Percentiles rank a stretch among this genome's conserved stretches.
phyloP scores from a whole-genome alignment of 2,888 invertebrate species.

The Sinotaia quadrata region DNA sequence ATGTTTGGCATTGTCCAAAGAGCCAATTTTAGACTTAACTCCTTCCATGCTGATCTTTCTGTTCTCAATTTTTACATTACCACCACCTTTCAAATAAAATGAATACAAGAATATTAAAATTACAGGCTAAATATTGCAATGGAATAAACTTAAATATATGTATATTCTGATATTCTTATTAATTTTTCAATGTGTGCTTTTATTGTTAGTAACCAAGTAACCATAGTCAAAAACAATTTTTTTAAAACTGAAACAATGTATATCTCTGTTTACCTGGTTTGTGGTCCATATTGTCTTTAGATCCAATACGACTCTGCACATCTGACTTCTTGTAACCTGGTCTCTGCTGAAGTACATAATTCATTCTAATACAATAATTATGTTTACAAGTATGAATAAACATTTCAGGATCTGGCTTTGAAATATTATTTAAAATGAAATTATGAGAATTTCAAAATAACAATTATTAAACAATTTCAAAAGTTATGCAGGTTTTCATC shows the following conservation, averaged over 20 bases:
- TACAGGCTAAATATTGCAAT: too few species aligned
- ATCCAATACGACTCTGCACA: conserved; percentile 54
- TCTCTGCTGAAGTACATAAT: conserved; percentile 46
- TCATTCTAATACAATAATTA: neutral
- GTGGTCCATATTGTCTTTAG: conserved; percentile 50
- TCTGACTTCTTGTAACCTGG: conserved; percentile 50
- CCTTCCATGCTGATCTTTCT: conserved; percentile 38
- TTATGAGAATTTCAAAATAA: too few species aligned
- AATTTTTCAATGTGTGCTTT: too few species aligned
- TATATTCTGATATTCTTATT: too few species aligned
- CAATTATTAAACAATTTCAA: too few species aligned
- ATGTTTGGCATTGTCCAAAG: conserved; percentile 50
- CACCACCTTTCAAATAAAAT: conserved; percentile 40
- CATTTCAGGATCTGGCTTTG: too few species aligned
- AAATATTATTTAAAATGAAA: too few species aligned
- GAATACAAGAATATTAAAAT: too few species aligned
- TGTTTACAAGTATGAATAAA: neutral
- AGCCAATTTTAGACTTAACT: conserved; percentile 52
- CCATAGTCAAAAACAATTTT: neutral
- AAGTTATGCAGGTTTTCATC: too few species aligned
- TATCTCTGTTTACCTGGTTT: conserved; percentile 39
- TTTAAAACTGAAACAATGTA: neutral
- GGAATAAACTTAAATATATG: too few species aligned
- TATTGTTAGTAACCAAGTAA: too few species aligned
- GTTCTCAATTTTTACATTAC: conserved; percentile 47